A percentile compares a stretch with the other conserved stretches of the same genome.
phyloP scores from a whole-genome alignment of 2,888 invertebrate species.

The Drosophila neonasuta region DNA sequence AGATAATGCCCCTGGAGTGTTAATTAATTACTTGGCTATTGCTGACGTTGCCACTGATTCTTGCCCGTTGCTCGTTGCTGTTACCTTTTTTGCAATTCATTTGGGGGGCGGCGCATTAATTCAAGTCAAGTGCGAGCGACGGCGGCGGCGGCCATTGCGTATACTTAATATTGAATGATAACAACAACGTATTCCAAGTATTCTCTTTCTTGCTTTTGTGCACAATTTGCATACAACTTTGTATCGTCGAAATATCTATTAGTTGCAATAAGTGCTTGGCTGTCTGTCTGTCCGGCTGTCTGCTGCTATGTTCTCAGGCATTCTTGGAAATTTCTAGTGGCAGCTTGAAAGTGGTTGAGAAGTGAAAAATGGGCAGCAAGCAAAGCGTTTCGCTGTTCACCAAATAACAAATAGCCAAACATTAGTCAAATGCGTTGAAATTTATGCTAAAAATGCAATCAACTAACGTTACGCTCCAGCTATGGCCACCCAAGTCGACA shows the following conservation, averaged over 20 bases:
- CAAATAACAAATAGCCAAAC: constrained; percentile 68
- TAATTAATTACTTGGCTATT: constrained; percentile 59
- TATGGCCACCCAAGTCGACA: constrained; percentile 67
- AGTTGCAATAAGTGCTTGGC: constrained; percentile 40
- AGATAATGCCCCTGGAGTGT: constrained; percentile 35
- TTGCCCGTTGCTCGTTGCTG: constrained; percentile 6
- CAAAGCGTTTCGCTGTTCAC: constrained; percentile 37
- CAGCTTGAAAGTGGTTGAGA: constrained; percentile 33
- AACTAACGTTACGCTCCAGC: constrained; percentile 67
- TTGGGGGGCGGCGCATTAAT: constrained; percentile 14
- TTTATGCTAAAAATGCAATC: constrained; percentile 77
- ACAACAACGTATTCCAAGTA: constrained; percentile 10
- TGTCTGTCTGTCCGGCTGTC: constrained; percentile 11
- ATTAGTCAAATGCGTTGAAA: constrained; percentile 77
- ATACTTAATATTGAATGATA: constrained; percentile 59
- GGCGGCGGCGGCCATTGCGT: constrained; percentile 56
- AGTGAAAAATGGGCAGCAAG: constrained; percentile 54
- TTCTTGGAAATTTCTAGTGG: constrained; percentile 32
- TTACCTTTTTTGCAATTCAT: constrained; percentile 21
- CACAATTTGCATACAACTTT: constrained; percentile 56
- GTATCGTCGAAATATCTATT: constrained; percentile 54
- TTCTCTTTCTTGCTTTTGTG: not conserved
- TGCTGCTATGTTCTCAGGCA: constrained; percentile 8
- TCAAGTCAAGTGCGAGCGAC: constrained; percentile 18
- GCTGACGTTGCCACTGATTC: constrained; percentile 21